phyloP scores from a whole-genome alignment of 2,113 vertebrate species.

The Chaetops frenatus region DNA sequence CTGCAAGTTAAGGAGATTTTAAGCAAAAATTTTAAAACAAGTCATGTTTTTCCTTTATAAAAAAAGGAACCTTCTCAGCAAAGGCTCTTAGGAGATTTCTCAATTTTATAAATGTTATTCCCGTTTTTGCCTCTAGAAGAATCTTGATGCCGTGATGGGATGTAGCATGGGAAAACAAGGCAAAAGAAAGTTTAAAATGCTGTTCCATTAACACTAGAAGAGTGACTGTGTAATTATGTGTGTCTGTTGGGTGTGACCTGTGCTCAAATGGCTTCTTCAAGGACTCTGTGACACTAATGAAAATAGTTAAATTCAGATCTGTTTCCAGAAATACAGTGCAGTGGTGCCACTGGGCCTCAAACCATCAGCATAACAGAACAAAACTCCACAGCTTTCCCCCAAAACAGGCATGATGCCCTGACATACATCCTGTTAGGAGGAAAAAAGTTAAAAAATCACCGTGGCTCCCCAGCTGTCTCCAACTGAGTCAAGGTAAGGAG shows the following conservation, averaged over 20 bases:
- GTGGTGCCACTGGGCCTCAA: too few species aligned
- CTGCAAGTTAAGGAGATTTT: neutral
- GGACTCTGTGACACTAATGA: neutral
- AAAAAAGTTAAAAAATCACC: neutral
- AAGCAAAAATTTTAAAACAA: neutral
- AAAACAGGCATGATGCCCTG: neutral
- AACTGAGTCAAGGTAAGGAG: neutral
- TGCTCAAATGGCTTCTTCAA: neutral
- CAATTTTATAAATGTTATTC: neutral
- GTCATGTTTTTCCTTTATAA: neutral
- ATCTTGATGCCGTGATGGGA: neutral
- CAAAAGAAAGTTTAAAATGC: neutral
- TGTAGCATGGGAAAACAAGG: neutral
- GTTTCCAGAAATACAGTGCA: neutral
- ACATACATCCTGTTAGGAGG: neutral
- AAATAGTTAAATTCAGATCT: neutral
- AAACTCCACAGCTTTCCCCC: neutral
- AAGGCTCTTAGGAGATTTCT: neutral
- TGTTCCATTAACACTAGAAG: neutral
- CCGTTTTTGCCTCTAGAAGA: neutral
- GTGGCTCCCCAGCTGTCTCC: neutral
- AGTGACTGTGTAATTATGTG: rapidly evolving
- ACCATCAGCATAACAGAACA: neutral
- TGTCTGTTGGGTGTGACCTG: neutral
- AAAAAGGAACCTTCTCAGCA: neutral